phyloP scores from a whole-genome alignment of 1,140 invertebrate species.

The Oncopodura yosiiana region DNA sequence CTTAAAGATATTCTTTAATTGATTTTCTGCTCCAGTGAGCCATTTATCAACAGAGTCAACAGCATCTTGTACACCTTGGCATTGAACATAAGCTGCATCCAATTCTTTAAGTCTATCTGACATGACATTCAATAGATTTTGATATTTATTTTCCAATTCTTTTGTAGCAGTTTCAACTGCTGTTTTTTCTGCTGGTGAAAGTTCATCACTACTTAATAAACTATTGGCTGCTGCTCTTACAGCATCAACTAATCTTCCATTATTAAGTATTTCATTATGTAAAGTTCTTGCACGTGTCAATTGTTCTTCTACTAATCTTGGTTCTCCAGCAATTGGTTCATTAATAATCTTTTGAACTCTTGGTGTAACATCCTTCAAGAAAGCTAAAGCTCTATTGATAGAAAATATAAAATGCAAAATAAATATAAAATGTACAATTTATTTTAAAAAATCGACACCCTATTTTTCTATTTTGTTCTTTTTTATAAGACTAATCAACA shows the following conservation, averaged over 20 bases:
- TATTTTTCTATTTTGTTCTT: too few species aligned
- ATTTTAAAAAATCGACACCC: too few species aligned
- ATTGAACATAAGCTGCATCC: constrained; percentile 79
- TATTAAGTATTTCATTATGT: constrained; percentile 75
- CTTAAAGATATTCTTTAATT: constrained; percentile 65
- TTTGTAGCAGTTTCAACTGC: constrained; percentile 67
- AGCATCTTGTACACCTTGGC: constrained; percentile 87
- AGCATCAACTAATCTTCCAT: constrained; percentile 72
- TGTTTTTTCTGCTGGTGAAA: constrained; percentile 63
- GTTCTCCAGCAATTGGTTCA: constrained; percentile 74
- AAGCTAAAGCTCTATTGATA: constrained; percentile 69
- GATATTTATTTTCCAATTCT: constrained; percentile 66
- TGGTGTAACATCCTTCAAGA: constrained; percentile 64
- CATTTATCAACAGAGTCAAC: constrained; percentile 73
- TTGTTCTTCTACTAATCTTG: constrained; percentile 76
- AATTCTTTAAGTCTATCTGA: constrained; percentile 69
- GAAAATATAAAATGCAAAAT: too few species aligned
- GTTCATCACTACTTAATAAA: constrained; percentile 62
- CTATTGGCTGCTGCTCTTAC: constrained; percentile 60
- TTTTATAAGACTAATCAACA: too few species aligned
- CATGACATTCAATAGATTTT: constrained; percentile 57
- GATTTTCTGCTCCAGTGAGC: constrained; percentile 72
- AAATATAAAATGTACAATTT: too few species aligned
- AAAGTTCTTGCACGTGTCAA: constrained; percentile 69
- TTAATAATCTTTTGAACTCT: constrained; percentile 51